Conservation (phyloP, 1,140 invertebrate genomes). For the Bombus breviceps region DNA sequence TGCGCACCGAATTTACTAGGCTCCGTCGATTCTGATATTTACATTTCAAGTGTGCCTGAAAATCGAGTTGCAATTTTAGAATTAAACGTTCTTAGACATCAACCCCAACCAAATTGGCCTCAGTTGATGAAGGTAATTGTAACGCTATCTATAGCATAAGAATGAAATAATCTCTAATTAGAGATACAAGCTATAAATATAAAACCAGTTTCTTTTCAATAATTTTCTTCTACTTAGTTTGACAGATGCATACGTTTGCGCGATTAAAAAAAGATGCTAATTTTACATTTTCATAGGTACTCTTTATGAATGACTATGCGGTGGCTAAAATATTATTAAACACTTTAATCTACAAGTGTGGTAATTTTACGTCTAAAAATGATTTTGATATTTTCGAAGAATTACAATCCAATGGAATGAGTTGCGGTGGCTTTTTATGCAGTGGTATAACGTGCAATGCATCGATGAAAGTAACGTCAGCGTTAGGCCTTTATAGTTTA, state of each 20-base stretch:
- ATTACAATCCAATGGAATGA: constrained; percentile 41
- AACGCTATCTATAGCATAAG: neutral
- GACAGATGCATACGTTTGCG: neutral
- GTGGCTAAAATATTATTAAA: constrained; percentile 76
- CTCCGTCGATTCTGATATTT: constrained; percentile 28
- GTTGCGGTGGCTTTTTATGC: constrained; percentile 87
- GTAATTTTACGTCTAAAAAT: constrained; percentile 55
- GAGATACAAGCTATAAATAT: too few relatives aligned
- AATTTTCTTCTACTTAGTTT: too few relatives aligned
- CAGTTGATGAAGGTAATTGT: constrained; percentile 86
- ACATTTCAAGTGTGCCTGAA: constrained; percentile 75
- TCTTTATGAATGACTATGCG: constrained; percentile 86
- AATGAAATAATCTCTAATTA: neutral
- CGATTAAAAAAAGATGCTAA: neutral
- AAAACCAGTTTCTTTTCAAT: too few relatives aligned
- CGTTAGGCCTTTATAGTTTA: constrained; percentile 74
- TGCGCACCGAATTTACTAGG: constrained; percentile 85
- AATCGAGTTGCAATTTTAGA: constrained; percentile 86
- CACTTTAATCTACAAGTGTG: constrained; percentile 67
- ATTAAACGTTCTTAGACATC: constrained; percentile 87
- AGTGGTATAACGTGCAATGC: constrained; percentile 78
- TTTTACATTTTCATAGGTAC: constrained; percentile 78
- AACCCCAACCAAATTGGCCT: constrained; percentile 90
- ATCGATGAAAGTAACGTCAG: constrained; percentile 67
- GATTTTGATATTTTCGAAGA: constrained; percentile 19